Conservation (phyloP, 1,140 invertebrate genomes). For the Brachionus manjavacas region DNA sequence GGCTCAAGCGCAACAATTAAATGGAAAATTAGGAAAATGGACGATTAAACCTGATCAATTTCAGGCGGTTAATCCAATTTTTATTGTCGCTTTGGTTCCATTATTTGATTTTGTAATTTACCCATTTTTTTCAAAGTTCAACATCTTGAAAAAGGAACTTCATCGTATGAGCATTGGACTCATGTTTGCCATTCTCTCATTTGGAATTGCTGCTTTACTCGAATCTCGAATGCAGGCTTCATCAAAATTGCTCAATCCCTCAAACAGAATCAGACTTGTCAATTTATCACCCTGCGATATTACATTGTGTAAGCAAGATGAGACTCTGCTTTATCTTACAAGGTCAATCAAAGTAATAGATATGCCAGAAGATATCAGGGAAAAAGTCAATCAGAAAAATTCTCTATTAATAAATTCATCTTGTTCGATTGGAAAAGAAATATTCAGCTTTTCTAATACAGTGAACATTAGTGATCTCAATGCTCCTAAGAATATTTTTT, state of each 20-base stretch:
- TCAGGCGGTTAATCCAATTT: conserved; percentile 69
- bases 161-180: conserved; percentile 76
- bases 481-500: neutral
- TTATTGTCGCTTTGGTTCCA: conserved; percentile 80
- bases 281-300: conserved; percentile 35
- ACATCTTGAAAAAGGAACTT: conserved; percentile 62
- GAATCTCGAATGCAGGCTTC: conserved; percentile 69
- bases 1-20: conserved; percentile 82
- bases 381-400: neutral
- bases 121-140: conserved; percentile 57
- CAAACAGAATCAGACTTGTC: neutral
- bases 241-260: neutral
- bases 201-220: conserved; percentile 76
- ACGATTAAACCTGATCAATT: conserved; percentile 56
- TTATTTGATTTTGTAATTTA: conserved; percentile 74
- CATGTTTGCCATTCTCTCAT: conserved; percentile 73
- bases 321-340: neutral
- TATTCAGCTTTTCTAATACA: neutral
- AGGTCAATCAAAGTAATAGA: neutral
- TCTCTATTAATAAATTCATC: neutral
- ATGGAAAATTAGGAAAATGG: conserved; percentile 67
- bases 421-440: neutral
- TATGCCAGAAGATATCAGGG: neutral
- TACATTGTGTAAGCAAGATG: neutral
- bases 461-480: neutral